Percentiles rank a stretch among this genome's conserved stretches.
Evolutionary conservation across 2,113 vertebrate genomes (phyloP).

Genomic region (Paramisgurnus dabryanus): DNA sequence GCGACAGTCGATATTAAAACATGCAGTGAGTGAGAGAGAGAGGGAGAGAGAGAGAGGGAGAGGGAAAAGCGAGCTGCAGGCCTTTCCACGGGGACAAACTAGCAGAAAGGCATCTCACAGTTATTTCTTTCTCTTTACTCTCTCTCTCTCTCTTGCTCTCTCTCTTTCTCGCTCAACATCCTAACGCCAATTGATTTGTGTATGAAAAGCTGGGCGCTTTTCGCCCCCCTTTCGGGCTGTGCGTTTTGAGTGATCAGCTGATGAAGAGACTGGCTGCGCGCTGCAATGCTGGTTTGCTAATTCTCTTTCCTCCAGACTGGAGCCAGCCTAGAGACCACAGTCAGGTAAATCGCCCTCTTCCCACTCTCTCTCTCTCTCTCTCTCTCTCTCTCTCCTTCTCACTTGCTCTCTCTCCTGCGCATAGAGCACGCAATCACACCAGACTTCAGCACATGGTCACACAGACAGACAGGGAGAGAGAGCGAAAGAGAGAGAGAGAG

Average conservation of each 20-base stretch:
- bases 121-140: slow-evolving; percentile 62
- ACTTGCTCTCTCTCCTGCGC: slow-evolving; percentile 59
- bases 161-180: slow-evolving; percentile 68
- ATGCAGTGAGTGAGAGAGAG: slow-evolving; percentile 73
- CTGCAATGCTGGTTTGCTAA: slow-evolving; percentile 99
- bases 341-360: slow-evolving; percentile 88
- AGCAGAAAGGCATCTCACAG: slow-evolving; percentile 83
- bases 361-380: slow-evolving; percentile 79
- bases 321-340: slow-evolving; percentile 93
- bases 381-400: slow-evolving; percentile 41
- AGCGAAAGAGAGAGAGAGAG: slow-evolving; percentile 56
- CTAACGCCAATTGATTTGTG: slow-evolving; percentile 95
- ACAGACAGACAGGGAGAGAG: slow-evolving; percentile 73
- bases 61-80: slow-evolving; percentile 81
- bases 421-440: slow-evolving; percentile 82
- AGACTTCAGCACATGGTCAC: slow-evolving; percentile 85
- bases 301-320: slow-evolving; percentile 99
- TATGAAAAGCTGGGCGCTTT: slow-evolving; percentile 95
- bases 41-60: slow-evolving; percentile 14
- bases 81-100: slow-evolving; percentile 87
- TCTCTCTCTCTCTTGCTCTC: slow-evolving; percentile 16
- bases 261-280: slow-evolving; percentile 99
- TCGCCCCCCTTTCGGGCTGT: slow-evolving; percentile 88
- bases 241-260: slow-evolving; percentile 98
- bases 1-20: slow-evolving; percentile 89